These are phyloP conservation scores for Sepioteuthis lessoniana DNA, from an alignment of 2,888 invertebrate genomes.

Conservation along the genomic window DNA sequence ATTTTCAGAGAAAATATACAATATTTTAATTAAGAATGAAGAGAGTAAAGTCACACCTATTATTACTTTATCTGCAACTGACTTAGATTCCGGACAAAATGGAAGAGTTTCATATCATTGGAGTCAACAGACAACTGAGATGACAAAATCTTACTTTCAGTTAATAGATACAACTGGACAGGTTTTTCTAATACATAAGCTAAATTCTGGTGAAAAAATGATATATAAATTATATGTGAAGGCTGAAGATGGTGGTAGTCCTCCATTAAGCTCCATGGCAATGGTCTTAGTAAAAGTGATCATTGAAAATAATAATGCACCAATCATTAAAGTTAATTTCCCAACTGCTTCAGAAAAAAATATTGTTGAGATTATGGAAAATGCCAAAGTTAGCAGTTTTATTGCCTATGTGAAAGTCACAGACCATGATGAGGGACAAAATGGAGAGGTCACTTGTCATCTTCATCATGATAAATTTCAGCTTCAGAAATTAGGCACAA, in stretches of 20 bases:
- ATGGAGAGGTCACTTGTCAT: neutral
- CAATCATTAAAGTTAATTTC: neutral
- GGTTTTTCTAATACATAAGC: neutral
- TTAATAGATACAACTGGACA: neutral
- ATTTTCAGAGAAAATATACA: no score
- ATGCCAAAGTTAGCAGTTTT: neutral
- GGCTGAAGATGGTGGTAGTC: neutral
- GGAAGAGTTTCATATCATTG: no score
- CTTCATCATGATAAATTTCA: neutral
- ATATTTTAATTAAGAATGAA: no score
- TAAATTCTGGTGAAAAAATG: neutral
- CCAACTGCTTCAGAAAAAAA: neutral
- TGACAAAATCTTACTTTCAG: neutral
- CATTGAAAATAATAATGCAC: neutral
- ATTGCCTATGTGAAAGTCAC: neutral
- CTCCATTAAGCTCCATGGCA: neutral
- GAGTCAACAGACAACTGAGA: neutral
- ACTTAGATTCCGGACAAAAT: no score
- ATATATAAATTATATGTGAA: neutral
- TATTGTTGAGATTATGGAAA: neutral
- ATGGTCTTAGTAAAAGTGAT: neutral
- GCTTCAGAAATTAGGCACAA: neutral
- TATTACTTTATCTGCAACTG: no score
- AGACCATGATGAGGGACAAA: neutral
- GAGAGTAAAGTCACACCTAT: no score